Conservation (phyloP, 2,888 invertebrate species). For the Ellobium chinense region DNA sequence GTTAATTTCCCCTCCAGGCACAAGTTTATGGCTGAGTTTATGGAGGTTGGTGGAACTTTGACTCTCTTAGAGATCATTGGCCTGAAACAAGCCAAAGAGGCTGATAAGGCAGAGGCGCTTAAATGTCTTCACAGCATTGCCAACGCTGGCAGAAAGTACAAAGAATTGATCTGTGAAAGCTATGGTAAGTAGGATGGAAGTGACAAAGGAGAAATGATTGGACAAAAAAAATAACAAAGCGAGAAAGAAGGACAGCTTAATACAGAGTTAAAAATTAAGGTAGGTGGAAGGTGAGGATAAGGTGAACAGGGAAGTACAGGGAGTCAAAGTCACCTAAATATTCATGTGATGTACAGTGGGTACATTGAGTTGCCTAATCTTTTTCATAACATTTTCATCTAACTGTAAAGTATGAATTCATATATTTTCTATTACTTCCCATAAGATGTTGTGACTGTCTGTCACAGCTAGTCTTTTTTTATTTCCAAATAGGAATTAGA, state of each 20-base stretch:
- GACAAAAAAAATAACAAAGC: background rate
- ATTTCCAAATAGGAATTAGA: conserved; percentile 75
- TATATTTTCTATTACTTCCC: too few species aligned
- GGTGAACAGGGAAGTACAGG: background rate
- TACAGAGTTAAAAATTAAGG: background rate
- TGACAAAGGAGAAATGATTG: background rate
- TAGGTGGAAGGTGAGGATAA: background rate
- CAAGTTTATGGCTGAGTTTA: conserved; percentile 78
- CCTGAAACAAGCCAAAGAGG: conserved; percentile 77
- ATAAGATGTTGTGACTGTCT: too few species aligned
- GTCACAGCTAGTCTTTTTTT: too few species aligned
- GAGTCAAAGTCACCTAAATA: too few species aligned
- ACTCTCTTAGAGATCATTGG: conserved; percentile 78
- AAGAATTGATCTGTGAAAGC: conserved; percentile 79
- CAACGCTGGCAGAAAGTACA: conserved; percentile 78
- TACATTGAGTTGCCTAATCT: too few species aligned
- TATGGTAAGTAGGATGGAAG: conserved; percentile 70
- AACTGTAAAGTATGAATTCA: too few species aligned
- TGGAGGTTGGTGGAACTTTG: conserved; percentile 78
- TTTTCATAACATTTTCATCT: too few species aligned
- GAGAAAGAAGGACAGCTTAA: background rate
- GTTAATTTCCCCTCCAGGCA: conserved; percentile 64
- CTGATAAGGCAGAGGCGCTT: conserved; percentile 76
- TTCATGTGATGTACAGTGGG: too few species aligned
- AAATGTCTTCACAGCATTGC: conserved; percentile 73